Evolutionary conservation across 2,113 vertebrate species (phyloP).

Genomic region (Sisor rabdophorus): DNA sequence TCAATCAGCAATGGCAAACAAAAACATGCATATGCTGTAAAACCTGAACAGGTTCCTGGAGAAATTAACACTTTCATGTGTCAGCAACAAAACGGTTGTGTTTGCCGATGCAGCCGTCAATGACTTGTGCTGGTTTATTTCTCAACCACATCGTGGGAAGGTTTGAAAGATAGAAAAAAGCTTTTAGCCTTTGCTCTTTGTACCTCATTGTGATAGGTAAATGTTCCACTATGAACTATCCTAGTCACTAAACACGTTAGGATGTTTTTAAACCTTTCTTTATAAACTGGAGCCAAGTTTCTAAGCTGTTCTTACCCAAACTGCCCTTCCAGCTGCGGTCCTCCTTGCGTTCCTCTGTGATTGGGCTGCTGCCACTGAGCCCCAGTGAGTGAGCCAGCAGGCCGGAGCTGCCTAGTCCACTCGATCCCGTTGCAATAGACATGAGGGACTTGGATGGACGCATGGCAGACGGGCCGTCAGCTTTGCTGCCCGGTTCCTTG

Average conservation of each 20-base stretch:
- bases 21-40: neutral
- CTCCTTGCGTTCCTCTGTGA: conserved; percentile 89
- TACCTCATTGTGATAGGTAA: neutral
- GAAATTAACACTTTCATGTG: neutral
- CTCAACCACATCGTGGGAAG: neutral
- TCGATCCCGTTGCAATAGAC: conserved; percentile 84
- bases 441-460: conserved; percentile 95
- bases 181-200: neutral
- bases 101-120: neutral
- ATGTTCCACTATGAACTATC: neutral
- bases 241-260: too few relatives aligned
- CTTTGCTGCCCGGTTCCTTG: conserved; percentile 85
- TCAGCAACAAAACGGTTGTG: neutral
- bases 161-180: too few relatives aligned
- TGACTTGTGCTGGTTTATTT: neutral
- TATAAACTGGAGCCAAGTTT: neutral
- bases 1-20: neutral
- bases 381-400: conserved; percentile 84
- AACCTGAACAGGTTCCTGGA: neutral
- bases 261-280: neutral
- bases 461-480: conserved; percentile 84
- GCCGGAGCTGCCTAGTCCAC: conserved; percentile 74
- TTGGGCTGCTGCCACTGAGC: conserved; percentile 84
- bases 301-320: conserved; percentile 71
- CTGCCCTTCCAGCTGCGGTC: conserved; percentile 96